Evolutionary conservation across 2,888 invertebrate genomes (phyloP).

Genomic region (Teinopalpus imperialis): DNA sequence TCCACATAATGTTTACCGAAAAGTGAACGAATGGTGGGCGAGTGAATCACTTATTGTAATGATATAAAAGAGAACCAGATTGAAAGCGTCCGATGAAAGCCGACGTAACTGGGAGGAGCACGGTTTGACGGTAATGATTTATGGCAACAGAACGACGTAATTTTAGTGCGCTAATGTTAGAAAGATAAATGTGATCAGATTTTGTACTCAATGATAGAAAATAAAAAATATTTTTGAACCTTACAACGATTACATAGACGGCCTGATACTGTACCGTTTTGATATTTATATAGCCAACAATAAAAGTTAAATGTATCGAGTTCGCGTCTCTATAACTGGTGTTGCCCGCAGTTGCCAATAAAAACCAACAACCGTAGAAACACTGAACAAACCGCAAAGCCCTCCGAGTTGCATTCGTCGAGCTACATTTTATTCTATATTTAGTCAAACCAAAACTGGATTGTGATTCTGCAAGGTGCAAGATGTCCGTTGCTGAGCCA

Average conservation of each 20-base stretch:
- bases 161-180: slow-evolving; percentile 69
- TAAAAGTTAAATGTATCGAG: slow-evolving; percentile 11
- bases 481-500: slow-evolving; percentile 48
- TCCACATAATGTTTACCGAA: slow-evolving; percentile 75
- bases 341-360: slow-evolving; percentile 63
- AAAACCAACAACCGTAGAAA: slow-evolving; percentile 60
- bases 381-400: slow-evolving; percentile 55
- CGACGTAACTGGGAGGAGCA: slow-evolving; percentile 56
- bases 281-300: slow-evolving; percentile 10
- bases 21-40: slow-evolving; percentile 73
- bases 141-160: slow-evolving; percentile 71
- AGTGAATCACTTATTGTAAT: slow-evolving; percentile 79
- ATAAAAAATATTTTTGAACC: slow-evolving; percentile 46
- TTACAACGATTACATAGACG: slow-evolving; percentile 25
- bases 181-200: slow-evolving; percentile 70
- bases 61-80: slow-evolving; percentile 77
- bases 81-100: slow-evolving; percentile 77
- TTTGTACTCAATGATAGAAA: slow-evolving; percentile 52
- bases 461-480: slow-evolving; percentile 61
- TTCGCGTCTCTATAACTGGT: slow-evolving; percentile 54
- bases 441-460: slow-evolving; percentile 59
- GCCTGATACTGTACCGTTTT: no score
- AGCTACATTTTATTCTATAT: slow-evolving; percentile 61
- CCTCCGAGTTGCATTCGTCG: slow-evolving; percentile 62
- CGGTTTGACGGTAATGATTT: slow-evolving; percentile 79